phyloP scores from a whole-genome alignment of 2,113 vertebrate genomes.

The Silurus meridionalis region DNA sequence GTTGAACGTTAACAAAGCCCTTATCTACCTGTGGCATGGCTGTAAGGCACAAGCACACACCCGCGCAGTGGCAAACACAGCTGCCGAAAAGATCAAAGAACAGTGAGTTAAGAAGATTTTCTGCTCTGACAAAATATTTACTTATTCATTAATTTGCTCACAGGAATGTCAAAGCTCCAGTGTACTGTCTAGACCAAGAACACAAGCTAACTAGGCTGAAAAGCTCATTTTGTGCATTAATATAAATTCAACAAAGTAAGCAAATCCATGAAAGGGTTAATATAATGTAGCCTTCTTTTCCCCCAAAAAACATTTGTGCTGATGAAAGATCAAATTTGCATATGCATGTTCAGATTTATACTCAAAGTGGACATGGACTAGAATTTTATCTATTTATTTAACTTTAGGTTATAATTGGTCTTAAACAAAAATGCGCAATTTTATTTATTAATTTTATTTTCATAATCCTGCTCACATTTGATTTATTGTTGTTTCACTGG shows the following conservation, averaged over 20 bases:
- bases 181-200: not conserved
- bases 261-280: not conserved
- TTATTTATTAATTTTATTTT: not conserved
- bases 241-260: not conserved
- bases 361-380: not conserved
- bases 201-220: not conserved
- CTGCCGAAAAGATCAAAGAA: slow-evolving; percentile 90
- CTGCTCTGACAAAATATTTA: not conserved
- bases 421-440: not conserved
- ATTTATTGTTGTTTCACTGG: not conserved
- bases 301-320: not conserved
- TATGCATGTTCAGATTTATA: not conserved
- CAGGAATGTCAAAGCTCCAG: not conserved
- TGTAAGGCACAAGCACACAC: slow-evolving; percentile 93
- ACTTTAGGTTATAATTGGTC: not conserved
- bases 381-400: not conserved
- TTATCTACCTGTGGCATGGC: slow-evolving; percentile 97
- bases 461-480: not conserved
- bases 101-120: slow-evolving; percentile 77
- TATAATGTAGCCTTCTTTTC: not conserved
- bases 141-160: not conserved
- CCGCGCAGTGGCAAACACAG: slow-evolving; percentile 84
- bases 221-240: not conserved
- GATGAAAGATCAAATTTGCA: not conserved
- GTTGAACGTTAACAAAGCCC: slow-evolving; percentile 88